Evolutionary conservation across 2,797 vertebrate genomes (phyloP).

Genomic region (Emys orbicularis): DNA sequence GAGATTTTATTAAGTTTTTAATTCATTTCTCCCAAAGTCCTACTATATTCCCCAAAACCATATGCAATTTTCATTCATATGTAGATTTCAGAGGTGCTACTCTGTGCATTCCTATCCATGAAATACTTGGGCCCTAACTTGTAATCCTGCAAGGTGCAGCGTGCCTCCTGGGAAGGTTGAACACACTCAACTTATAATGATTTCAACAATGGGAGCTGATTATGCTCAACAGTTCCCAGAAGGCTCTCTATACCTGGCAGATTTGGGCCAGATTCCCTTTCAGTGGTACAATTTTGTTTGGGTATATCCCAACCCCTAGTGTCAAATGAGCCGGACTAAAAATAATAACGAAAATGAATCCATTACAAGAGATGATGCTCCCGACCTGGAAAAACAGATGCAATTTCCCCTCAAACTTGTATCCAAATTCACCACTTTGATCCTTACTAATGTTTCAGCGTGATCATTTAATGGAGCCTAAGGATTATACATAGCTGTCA

Average conservation of each 20-base stretch:
- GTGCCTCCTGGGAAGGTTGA: neutral
- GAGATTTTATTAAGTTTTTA: neutral
- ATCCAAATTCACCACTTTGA: neutral
- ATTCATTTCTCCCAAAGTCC: neutral
- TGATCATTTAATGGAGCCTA: neutral
- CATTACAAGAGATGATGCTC: neutral
- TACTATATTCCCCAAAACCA: neutral
- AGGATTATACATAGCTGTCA: neutral
- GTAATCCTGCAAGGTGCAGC: neutral
- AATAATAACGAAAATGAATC: neutral
- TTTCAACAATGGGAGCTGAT: neutral
- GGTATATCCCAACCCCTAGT: neutral
- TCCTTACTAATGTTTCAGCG: neutral
- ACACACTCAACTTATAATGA: neutral
- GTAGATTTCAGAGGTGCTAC: neutral
- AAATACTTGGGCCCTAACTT: neutral
- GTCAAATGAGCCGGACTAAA: neutral
- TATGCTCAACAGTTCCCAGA: neutral
- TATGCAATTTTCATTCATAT: neutral
- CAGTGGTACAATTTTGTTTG: neutral
- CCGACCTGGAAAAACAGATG: neutral
- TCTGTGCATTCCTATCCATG: neutral
- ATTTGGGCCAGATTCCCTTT: neutral
- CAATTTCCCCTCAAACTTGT: neutral
- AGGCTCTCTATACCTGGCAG: neutral